Conservation (phyloP, 2,113 vertebrate species). For the Fregetta grallaria region DNA sequence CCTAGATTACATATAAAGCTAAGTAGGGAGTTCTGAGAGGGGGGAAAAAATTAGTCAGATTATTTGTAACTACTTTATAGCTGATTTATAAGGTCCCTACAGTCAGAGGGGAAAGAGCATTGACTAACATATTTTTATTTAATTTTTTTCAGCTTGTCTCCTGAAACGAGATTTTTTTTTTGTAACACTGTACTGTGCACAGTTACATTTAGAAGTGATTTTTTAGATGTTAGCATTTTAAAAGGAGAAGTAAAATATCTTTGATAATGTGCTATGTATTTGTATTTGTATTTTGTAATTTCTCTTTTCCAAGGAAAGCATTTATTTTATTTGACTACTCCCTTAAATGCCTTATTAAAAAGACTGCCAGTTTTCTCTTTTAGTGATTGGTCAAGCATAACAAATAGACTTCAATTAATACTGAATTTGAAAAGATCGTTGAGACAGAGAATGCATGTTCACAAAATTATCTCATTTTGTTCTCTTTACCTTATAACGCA, state of each 20-base stretch:
- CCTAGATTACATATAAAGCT: not conserved
- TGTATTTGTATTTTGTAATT: not conserved
- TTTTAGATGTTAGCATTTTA: not conserved
- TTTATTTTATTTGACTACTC: not conserved
- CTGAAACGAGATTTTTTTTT: not conserved
- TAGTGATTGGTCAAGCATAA: not conserved
- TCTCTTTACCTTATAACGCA: not conserved
- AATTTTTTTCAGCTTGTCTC: not conserved
- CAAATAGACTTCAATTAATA: not conserved
- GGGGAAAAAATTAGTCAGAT: not conserved
- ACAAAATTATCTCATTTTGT: not conserved
- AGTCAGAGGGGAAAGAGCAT: not conserved
- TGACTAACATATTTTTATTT: not conserved
- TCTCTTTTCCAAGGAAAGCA: not conserved
- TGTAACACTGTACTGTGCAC: not conserved
- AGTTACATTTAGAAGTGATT: not conserved
- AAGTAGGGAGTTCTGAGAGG: not conserved
- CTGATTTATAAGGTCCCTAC: not conserved
- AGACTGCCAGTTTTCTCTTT: not conserved
- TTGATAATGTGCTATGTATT: not conserved
- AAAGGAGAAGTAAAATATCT: not conserved
- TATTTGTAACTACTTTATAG: not conserved
- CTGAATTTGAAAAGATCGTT: not conserved
- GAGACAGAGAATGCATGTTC: not conserved
- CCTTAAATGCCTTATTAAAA: not conserved